Percentiles rank a stretch among this genome's conserved stretches.
phyloP scores from a whole-genome alignment of 2,888 invertebrate species.

The Acrobasis suavella region DNA sequence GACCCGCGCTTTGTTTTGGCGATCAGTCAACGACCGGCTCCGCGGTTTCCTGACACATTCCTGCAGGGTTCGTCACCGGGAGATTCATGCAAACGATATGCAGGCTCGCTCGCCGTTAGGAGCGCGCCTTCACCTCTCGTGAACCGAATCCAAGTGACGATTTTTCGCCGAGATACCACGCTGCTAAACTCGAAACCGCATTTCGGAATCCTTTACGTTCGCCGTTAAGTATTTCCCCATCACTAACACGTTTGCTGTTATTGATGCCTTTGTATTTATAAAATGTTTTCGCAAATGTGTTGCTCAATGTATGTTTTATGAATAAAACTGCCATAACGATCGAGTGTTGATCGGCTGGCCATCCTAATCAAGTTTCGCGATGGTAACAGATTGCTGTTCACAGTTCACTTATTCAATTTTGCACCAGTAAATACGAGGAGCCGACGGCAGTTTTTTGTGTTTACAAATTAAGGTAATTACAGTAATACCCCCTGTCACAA shows the following conservation, averaged over 20 bases:
- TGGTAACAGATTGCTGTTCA: constrained; percentile 31
- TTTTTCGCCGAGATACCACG: constrained; percentile 39
- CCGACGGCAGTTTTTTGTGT: constrained; percentile 69
- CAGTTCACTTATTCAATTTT: constrained; percentile 55
- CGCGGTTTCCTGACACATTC: constrained; percentile 60
- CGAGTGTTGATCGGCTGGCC: constrained; percentile 17
- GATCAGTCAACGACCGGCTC: constrained; percentile 65
- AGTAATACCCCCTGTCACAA: constrained; percentile 74
- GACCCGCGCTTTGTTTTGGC: constrained; percentile 51
- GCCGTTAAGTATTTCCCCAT: constrained; percentile 23
- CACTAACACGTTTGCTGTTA: constrained; percentile 35
- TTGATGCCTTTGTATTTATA: constrained; percentile 33
- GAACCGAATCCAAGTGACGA: constrained; percentile 39
- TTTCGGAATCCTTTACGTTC: constrained; percentile 28
- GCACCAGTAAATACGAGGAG: constrained; percentile 54
- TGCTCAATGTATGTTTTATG: constrained; percentile 50
- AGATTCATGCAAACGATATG: constrained; percentile 71
- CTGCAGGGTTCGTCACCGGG: constrained; percentile 55
- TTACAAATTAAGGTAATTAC: constrained; percentile 79
- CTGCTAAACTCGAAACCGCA: constrained; percentile 17
- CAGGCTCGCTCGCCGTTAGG: constrained; percentile 53
- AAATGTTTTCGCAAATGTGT: constrained; percentile 44
- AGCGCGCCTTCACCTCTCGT: constrained; percentile 43
- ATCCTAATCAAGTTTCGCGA: constrained; percentile 46
- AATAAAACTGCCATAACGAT: constrained; percentile 39